A percentile compares a stretch with the other conserved stretches of the same genome.
Evolutionary conservation across 2,888 invertebrate genomes (phyloP).

Genomic region (Uropetala carovei): DNA sequence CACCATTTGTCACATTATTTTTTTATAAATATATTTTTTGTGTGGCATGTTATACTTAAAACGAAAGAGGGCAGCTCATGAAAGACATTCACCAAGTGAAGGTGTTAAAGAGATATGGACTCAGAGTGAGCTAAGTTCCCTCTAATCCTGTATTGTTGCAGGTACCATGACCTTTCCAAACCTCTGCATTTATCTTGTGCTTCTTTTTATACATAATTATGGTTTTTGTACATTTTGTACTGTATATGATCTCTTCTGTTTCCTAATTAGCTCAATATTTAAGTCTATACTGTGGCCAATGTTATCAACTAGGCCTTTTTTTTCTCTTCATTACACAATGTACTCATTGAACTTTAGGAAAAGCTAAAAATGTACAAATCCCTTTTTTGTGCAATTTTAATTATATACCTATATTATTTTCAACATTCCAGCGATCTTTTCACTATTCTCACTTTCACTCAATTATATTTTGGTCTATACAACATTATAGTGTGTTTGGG

Average conservation of each 20-base stretch:
- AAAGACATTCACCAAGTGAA: slow-evolving; percentile 3
- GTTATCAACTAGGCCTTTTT: slow-evolving; percentile 29
- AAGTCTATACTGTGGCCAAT: slow-evolving; percentile 44
- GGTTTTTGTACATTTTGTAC: slow-evolving; percentile 64
- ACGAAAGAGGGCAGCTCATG: slow-evolving; percentile 46
- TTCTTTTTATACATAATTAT: slow-evolving; percentile 63
- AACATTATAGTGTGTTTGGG: slow-evolving; percentile 53
- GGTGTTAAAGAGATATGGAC: slow-evolving; percentile 46
- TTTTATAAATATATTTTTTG: slow-evolving; percentile 64
- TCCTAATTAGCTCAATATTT: slow-evolving; percentile 53
- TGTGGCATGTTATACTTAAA: slow-evolving; percentile 63
- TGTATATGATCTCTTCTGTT: slow-evolving; percentile 61
- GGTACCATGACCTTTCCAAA: slow-evolving; percentile 60
- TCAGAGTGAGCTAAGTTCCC: slow-evolving; percentile 40
- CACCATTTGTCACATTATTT: slow-evolving; percentile 63
- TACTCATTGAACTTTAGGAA: slow-evolving; percentile 43
- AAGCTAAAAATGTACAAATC: slow-evolving; percentile 60
- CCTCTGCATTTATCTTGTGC: slow-evolving; percentile 59
- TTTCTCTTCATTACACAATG: slow-evolving; percentile 45
- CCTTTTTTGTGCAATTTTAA: slow-evolving; percentile 62
- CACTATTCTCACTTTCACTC: slow-evolving; percentile 61
- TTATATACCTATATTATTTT: slow-evolving; percentile 59
- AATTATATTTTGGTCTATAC: slow-evolving; percentile 62
- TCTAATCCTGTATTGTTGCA: slow-evolving; percentile 58
- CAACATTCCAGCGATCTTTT: slow-evolving; percentile 63